These are phyloP conservation scores for Hyposoter didymator DNA, from an alignment of 2,888 invertebrate genomes.

Conservation along the genomic window DNA sequence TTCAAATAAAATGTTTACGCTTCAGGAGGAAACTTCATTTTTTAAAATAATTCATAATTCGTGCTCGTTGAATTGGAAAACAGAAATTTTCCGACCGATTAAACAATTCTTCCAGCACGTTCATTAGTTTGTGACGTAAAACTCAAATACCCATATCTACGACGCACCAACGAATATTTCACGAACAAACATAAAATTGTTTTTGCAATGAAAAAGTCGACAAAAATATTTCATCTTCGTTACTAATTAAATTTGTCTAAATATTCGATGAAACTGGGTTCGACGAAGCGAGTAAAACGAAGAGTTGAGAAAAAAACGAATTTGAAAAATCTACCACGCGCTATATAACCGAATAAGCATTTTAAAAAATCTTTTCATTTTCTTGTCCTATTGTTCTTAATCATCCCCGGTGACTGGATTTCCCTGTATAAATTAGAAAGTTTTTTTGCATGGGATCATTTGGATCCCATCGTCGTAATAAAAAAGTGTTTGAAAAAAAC, in stretches of 20 bases:
- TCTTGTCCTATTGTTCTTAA: background rate
- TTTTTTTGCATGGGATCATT: constrained; percentile 14
- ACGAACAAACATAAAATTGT: background rate
- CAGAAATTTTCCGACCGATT: background rate
- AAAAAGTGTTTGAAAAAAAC: constrained; percentile 17
- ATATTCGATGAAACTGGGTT: background rate
- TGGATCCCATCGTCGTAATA: constrained; percentile 18
- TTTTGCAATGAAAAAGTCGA: background rate
- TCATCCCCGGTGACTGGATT: background rate
- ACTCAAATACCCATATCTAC: background rate
- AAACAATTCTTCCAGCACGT: background rate
- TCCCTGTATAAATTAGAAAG: background rate
- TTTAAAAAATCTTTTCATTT: background rate
- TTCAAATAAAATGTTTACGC: background rate
- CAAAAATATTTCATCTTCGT: background rate
- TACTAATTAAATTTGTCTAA: background rate
- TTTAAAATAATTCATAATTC: background rate
- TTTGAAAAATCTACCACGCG: background rate
- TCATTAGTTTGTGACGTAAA: background rate
- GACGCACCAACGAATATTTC: background rate
- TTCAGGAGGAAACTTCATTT: background rate
- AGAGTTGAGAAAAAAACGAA: background rate
- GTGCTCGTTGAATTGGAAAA: background rate
- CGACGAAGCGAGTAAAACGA: background rate
- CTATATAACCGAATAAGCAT: background rate